Evolutionary conservation across 2,113 vertebrate species (phyloP), one percentile per base, ranked within the genome.

Genomic region (Physeter macrocephalus): DNA sequence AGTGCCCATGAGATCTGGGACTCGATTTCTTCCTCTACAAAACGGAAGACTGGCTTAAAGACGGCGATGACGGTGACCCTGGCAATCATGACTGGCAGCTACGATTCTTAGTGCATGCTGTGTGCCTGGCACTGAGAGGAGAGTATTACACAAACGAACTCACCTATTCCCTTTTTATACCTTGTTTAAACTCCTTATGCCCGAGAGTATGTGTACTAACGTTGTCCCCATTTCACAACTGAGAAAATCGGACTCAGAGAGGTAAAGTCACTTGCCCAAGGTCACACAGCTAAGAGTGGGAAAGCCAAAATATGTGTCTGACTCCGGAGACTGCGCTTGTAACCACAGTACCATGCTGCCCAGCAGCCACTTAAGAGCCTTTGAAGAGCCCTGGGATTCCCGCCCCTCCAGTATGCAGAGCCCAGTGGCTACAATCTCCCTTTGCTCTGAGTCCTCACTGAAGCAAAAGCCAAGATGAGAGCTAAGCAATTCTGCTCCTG

Each of bases 1-100:
- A 23, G 36, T 1, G 13, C 62, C 78, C 87, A 2, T 5, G n/a
- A 74, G 57, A 36, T 9, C 64, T 9, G 69, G 31, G 69, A 36
- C 92, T 95, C 81, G 0, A 57, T 27, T 66, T 85, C 88, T 66
- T 46, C 39, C 80, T 78, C 66, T 3, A 21, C n/a, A 59, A 43
- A 41, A 88, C 6, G 21, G 52, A 36, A 52, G 31, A 18, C 17
- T 1, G 69, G 34, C 52, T 80, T n/a, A 23, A n/a, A 23, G 43
- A 41, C 0, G 34, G 78, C 0, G 21, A 3, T 0, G 0, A 25
- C 1, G 7, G 52, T 10, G 27, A 52, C 81, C 36, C 7, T 0
- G 7, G 17, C 8, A 9, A 20, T 17, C 57, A 18, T 12, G 17
- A 15, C 15, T 6, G 34, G 75, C 52, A 91, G 71, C n/a, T 9